Evolutionary conservation across 1,140 invertebrate species (phyloP).

Genomic region (Euwallacea similis): DNA sequence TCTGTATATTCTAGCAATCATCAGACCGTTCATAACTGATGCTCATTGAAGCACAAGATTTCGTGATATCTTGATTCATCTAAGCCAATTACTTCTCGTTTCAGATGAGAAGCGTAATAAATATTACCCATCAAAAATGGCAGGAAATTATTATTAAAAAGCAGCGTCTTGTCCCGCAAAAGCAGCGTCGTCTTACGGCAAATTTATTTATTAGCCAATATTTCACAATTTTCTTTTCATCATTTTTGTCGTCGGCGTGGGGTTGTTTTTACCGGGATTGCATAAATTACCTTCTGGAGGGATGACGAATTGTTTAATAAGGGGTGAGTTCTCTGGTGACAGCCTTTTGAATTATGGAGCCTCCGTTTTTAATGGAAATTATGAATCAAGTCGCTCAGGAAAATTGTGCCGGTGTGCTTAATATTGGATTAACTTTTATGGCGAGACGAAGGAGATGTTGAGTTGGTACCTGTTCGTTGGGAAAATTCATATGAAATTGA

Average conservation of each 20-base stretch:
- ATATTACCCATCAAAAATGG: too few relatives aligned
- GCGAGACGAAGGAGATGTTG: too few relatives aligned
- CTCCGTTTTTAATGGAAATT: constrained; percentile 17
- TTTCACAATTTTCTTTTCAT: constrained; percentile 30
- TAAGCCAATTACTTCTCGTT: too few relatives aligned
- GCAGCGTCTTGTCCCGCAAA: not conserved
- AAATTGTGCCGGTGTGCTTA: too few relatives aligned
- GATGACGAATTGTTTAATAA: constrained; percentile 16
- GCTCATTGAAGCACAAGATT: too few relatives aligned
- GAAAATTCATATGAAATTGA: too few relatives aligned
- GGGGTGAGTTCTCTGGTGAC: constrained; percentile 8
- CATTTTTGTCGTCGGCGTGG: constrained; percentile 17
- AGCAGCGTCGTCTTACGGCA: constrained; percentile 20
- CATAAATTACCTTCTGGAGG: constrained; percentile 29
- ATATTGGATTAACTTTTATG: too few relatives aligned
- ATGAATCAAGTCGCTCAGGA: constrained; percentile 6
- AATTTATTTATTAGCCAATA: constrained; percentile 31
- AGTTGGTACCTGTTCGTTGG: too few relatives aligned
- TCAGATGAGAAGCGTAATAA: too few relatives aligned
- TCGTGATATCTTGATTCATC: too few relatives aligned
- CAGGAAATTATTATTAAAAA: constrained; percentile 17
- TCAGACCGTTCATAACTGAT: too few relatives aligned
- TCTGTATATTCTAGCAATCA: too few relatives aligned
- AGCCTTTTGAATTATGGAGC: constrained; percentile 20
- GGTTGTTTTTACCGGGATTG: constrained; percentile 21